Conservation (phyloP, 2,888 invertebrate species). For the Hecatera dysodea region DNA sequence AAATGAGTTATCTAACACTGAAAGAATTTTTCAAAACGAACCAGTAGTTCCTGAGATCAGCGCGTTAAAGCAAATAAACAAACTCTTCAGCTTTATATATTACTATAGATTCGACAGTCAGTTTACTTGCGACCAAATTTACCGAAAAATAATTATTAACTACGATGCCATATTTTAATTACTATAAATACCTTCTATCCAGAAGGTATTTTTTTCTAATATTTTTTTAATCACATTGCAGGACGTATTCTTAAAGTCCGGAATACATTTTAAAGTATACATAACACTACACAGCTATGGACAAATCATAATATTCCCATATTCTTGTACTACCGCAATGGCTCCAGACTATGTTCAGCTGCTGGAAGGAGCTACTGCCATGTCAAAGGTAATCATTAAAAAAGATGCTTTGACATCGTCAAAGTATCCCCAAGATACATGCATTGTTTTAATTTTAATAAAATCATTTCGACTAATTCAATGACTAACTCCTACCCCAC, state of each 20-base stretch:
- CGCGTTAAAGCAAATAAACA: too few species aligned
- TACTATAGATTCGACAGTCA: too few species aligned
- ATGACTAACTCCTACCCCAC: too few species aligned
- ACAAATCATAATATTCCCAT: conserved; percentile 85
- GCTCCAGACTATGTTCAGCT: conserved; percentile 83
- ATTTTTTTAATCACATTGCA: conserved; percentile 61
- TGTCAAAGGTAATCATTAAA: conserved; percentile 80
- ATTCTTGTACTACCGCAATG: conserved; percentile 77
- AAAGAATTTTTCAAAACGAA: too few species aligned
- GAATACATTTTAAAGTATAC: conserved; percentile 81
- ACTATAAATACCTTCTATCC: background rate
- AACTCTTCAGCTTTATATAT: too few species aligned
- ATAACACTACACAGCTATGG: conserved; percentile 86
- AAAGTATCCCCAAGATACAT: too few species aligned
- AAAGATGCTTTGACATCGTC: background rate
- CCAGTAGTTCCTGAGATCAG: too few species aligned
- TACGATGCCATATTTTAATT: background rate
- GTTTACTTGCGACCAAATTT: too few species aligned
- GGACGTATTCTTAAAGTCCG: conserved; percentile 79
- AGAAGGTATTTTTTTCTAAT: background rate
- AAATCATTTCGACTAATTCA: too few species aligned
- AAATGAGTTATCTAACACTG: too few species aligned
- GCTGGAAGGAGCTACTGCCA: conserved; percentile 84
- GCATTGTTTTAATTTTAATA: too few species aligned
- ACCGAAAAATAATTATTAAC: too few species aligned